Evolutionary conservation across 2,888 invertebrate genomes (phyloP).

Genomic region (Rhingia rostrata): DNA sequence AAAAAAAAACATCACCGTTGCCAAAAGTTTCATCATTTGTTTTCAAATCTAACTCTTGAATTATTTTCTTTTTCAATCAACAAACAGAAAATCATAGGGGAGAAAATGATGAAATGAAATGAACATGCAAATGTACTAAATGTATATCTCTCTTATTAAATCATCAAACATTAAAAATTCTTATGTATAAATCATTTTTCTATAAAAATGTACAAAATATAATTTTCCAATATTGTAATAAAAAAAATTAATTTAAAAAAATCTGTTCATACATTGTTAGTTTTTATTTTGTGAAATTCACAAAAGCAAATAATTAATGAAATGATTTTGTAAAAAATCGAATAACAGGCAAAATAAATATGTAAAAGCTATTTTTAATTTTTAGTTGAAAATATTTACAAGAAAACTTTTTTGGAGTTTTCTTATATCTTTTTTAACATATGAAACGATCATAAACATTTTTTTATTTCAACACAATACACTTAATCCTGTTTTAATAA

Average conservation of each 20-base stretch:
- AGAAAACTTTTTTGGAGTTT: conserved; percentile 19
- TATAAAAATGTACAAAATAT: too few relatives aligned
- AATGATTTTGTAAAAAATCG: conserved; percentile 18
- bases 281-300: conserved; percentile 5
- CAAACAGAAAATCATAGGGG: too few relatives aligned
- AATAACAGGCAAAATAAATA: conserved; percentile 6
- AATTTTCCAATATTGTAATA: not conserved
- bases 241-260: not conserved
- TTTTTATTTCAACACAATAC: conserved; percentile 17
- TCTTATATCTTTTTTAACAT: conserved; percentile 35
- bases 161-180: too few relatives aligned
- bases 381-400: conserved; percentile 24
- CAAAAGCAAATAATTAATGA: not conserved
- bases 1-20: too few relatives aligned
- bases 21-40: too few relatives aligned
- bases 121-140: too few relatives aligned
- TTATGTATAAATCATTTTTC: too few relatives aligned
- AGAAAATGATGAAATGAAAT: too few relatives aligned
- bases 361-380: conserved; percentile 30
- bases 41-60: too few relatives aligned
- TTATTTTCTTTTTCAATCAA: too few relatives aligned
- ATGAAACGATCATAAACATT: conserved; percentile 29
- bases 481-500: conserved; percentile 25
- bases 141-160: too few relatives aligned
- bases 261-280: conserved; percentile 3